phyloP scores from a whole-genome alignment of 2,113 vertebrate species.

The Anas platyrhynchos region DNA sequence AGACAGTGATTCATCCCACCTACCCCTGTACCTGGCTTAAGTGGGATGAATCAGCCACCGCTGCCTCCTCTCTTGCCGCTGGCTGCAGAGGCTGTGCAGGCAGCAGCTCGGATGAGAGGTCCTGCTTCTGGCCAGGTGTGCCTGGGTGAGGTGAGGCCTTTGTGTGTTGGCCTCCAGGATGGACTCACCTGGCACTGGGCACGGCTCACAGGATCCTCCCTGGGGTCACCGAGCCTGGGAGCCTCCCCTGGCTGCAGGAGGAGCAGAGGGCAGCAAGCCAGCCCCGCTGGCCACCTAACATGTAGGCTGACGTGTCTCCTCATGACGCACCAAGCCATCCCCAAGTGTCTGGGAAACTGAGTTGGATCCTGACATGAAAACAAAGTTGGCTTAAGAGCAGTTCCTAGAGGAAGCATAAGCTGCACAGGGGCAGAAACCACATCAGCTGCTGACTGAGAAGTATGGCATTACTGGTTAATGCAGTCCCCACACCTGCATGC shows the following conservation, averaged over 20 bases:
- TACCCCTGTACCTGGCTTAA: neutral
- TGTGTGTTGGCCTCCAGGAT: neutral
- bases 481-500: neutral
- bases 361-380: neutral
- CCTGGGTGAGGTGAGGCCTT: neutral
- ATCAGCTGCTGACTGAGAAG: neutral
- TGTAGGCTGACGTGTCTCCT: neutral
- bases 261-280: neutral
- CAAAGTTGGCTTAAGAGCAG: neutral
- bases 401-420: neutral
- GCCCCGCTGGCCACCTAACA: neutral
- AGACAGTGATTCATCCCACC: constrained; percentile 47
- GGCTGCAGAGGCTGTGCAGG: neutral
- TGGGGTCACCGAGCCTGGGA: neutral
- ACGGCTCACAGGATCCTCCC: neutral
- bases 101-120: neutral
- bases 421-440: neutral
- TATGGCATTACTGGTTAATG: neutral
- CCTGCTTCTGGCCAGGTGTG: neutral
- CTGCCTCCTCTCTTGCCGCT: neutral
- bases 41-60: neutral
- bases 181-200: neutral
- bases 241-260: neutral
- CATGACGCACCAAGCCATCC: neutral
- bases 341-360: neutral